Conservation (phyloP, 2,888 invertebrate genomes). For the Sminthurinus aureus region DNA sequence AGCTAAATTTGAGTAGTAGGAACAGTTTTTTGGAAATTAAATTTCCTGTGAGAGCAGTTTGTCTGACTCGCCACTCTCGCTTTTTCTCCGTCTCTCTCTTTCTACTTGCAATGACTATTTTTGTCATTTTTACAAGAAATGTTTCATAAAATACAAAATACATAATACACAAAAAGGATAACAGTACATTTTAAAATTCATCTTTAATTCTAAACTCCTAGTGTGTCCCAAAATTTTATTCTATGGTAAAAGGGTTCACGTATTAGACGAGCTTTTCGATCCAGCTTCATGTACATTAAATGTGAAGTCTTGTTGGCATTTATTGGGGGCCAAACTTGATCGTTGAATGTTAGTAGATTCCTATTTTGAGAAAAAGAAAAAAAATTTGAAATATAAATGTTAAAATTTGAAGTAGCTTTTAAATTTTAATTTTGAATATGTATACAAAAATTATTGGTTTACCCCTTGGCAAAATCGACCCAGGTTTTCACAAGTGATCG, state of each 20-base stretch:
- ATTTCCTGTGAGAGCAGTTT: too few species aligned
- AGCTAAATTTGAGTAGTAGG: too few species aligned
- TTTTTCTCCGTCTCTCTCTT: too few species aligned
- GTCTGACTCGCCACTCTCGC: too few species aligned
- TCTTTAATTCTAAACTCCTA: too few species aligned
- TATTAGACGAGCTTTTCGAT: conserved; percentile 50
- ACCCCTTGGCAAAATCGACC: conserved; percentile 53
- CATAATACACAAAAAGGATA: too few species aligned
- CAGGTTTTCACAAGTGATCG: conserved; percentile 49
- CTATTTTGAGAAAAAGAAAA: too few species aligned
- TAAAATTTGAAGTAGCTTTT: not conserved
- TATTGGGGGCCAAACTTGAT: conserved; percentile 51
- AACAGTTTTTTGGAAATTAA: too few species aligned
- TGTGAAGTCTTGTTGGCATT: conserved; percentile 52
- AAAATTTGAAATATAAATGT: conserved; percentile 11
- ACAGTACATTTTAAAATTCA: too few species aligned
- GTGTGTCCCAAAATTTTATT: conserved; percentile 55
- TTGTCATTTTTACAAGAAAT: too few species aligned
- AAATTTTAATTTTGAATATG: not conserved
- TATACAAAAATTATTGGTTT: conserved; percentile 24
- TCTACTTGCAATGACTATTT: too few species aligned
- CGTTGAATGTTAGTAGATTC: conserved; percentile 48
- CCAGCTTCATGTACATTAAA: conserved; percentile 55
- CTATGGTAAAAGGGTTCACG: conserved; percentile 56
- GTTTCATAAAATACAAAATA: too few species aligned